Evolutionary conservation across 53 echinoderm and acorn worm species (phyloP).

Genomic region (Apostichopus leukothele): DNA sequence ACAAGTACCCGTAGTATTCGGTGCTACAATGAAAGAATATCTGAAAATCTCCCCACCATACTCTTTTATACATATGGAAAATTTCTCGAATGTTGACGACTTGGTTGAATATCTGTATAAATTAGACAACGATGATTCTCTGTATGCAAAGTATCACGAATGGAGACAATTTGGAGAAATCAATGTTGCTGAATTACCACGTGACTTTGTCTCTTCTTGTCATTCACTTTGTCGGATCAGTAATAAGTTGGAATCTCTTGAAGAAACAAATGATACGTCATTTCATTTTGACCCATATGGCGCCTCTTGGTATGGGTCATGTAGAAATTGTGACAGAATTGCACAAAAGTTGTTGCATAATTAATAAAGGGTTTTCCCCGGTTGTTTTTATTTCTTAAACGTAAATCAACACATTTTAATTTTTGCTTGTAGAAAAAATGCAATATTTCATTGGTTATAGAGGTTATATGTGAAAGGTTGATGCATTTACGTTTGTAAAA

Average conservation of each 20-base stretch:
- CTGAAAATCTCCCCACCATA: constrained; percentile 7
- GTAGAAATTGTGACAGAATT: constrained; percentile 29
- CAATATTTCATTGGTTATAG: too few species aligned
- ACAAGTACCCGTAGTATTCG: constrained; percentile 38
- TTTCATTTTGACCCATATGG: constrained; percentile 40
- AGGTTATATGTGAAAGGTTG: too few species aligned
- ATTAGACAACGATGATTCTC: constrained; percentile 24
- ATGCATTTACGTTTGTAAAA: too few species aligned
- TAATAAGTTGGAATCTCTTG: background rate
- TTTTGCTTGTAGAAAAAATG: too few species aligned
- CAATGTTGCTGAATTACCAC: background rate
- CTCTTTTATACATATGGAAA: constrained; percentile 33
- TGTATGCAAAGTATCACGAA: constrained; percentile 9
- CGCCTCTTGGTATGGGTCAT: constrained; percentile 16
- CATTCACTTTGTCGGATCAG: constrained; percentile 35
- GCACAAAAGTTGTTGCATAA: background rate
- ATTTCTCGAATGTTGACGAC: background rate
- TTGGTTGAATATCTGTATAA: constrained; percentile 4
- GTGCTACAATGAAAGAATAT: constrained; percentile 33
- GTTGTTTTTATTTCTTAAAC: too few species aligned
- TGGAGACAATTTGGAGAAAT: constrained; percentile 21
- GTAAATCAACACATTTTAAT: too few species aligned
- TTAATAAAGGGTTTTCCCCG: background rate
- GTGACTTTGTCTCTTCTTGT: constrained; percentile 41
- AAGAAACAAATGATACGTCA: background rate